Evolutionary conservation across 1,140 invertebrate genomes (phyloP).

Genomic region (Drosophila ogumai): DNA sequence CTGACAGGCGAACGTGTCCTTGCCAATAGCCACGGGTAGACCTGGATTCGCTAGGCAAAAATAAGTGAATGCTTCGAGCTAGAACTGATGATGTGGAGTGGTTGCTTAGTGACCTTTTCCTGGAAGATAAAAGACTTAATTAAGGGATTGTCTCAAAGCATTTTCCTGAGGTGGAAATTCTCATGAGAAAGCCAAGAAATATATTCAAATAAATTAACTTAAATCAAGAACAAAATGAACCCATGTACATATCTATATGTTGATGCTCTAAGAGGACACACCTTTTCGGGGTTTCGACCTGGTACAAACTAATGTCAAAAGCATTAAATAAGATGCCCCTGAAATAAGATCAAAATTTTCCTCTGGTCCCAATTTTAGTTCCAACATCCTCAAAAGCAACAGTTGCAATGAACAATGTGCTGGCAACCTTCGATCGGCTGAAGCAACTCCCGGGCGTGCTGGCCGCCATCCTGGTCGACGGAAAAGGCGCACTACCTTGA

Average conservation of each 20-base stretch:
- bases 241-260: not conserved
- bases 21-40: conserved; percentile 15
- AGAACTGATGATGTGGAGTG: not conserved
- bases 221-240: not conserved
- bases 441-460: conserved; percentile 26
- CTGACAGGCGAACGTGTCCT: conserved; percentile 21
- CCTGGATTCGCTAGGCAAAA: conserved; percentile 1
- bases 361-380: not conserved
- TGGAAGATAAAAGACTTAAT: conserved; percentile 10
- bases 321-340: not conserved
- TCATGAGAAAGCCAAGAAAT: not conserved
- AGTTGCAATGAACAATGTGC: conserved; percentile 1
- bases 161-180: not conserved
- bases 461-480: conserved; percentile 37
- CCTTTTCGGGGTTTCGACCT: not conserved
- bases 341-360: not conserved
- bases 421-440: conserved; percentile 30
- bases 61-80: conserved; percentile 2
- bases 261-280: not conserved
- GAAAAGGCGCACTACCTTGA: conserved; percentile 12
- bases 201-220: not conserved
- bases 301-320: not conserved
- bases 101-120: not conserved
- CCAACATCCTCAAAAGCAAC: not conserved
- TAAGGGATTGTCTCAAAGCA: not conserved